Base-by-base conservation (phyloP, 2,113 vertebrate genomes). In the Pseudolaguvia tuberculata region DNA sequence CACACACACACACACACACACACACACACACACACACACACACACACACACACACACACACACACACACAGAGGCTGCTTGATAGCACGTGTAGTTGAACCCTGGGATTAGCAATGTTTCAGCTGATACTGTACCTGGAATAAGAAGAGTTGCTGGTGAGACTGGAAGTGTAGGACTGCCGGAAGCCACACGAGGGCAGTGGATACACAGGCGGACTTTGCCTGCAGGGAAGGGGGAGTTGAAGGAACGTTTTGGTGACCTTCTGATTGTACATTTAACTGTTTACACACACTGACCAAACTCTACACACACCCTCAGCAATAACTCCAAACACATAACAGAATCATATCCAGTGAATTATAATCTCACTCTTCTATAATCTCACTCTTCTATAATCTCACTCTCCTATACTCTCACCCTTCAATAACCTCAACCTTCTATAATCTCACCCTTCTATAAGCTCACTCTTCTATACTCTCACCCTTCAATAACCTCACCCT, bases 161-260 rank as follows among this genome's bases (percentile, higher is more conserved):
- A 87, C 92, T 90, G 76, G 95, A 92, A 67, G 93, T 88, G 85
- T 94, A 98, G 86, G 96, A 83, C 91, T 94, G 97, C 86, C 95
- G 96, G 94, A 95, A 98, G 93, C 95, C 95, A 91, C 96, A 98
- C 89, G 96, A 93, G 87, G 95, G 91, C 88, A 98, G 90, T 87
- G 96, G 94, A 91, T 97, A 99, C 90, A 97, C 94, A 88, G 96
- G 92, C 92, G 96, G 96, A 89, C 93, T 94, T 91, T 95, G 94
- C 96, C 97, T 98, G 93, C 89, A 91, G 72, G 88, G 89, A 88
- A 50, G 76, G 90, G 91, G 42, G 88, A 90, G 89, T 92, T 91
- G n/a, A 91, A 80, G 25, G 53, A 81, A 80, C 85, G 52, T 86
- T 57, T 56, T 10, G n/a, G 66, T 84, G 80, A 72, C 29, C 13